Conservation (phyloP, 2,113 vertebrate genomes). For the Silurus asotus region DNA sequence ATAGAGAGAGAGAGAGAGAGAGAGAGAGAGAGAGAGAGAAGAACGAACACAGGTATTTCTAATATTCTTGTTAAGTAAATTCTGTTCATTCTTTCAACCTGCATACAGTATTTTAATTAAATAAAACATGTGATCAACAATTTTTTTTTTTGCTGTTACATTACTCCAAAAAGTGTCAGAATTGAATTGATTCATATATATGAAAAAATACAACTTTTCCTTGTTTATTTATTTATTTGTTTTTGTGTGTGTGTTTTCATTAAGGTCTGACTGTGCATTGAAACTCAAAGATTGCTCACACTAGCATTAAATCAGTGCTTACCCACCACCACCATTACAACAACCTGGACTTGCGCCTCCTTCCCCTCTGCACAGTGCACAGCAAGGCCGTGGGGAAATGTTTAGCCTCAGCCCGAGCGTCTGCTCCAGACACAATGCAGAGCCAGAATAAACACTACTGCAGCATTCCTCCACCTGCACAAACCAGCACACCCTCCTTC, state of each 20-base stretch:
- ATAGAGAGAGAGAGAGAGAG: not conserved
- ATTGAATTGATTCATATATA: not conserved
- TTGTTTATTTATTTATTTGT: not conserved
- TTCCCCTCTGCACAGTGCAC: constrained; percentile 3
- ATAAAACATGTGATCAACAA: not conserved
- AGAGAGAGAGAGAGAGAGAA: not conserved
- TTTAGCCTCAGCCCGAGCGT: constrained; percentile 25
- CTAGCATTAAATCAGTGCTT: not conserved
- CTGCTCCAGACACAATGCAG: constrained; percentile 41
- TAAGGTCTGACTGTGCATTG: not conserved
- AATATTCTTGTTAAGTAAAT: not conserved
- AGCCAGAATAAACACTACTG: constrained; percentile 47
- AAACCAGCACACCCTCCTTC: constrained; percentile 30
- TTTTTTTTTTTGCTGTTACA: not conserved
- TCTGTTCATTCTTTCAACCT: not conserved
- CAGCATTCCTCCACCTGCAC: constrained; percentile 47
- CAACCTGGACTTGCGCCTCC: not conserved
- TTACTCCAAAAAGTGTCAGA: not conserved
- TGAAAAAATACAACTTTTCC: not conserved
- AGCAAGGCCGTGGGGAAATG: constrained; percentile 20
- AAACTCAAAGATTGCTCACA: not conserved
- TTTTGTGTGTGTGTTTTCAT: not conserved
- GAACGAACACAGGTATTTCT: not conserved
- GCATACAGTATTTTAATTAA: not conserved
- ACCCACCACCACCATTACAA: not conserved